Evolutionary conservation across 2,888 invertebrate species (phyloP).

Genomic region (Ypsolopha sequella): DNA sequence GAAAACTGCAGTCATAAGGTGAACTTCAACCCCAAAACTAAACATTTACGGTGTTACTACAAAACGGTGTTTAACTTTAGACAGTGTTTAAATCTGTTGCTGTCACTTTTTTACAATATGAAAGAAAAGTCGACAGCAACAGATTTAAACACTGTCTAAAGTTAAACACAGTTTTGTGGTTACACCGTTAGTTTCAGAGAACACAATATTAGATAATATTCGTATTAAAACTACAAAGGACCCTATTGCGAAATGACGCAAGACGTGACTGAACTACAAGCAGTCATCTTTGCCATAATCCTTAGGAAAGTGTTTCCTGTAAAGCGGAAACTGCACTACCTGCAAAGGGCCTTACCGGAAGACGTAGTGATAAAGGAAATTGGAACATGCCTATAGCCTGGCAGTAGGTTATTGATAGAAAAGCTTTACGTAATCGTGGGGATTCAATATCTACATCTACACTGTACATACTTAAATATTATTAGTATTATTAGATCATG

Average conservation of each 20-base stretch:
- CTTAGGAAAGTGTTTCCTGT: conserved; percentile 9
- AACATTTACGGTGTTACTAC: too few species aligned
- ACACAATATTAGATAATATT: background rate
- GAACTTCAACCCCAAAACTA: too few species aligned
- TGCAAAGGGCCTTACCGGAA: conserved; percentile 7
- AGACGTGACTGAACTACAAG: background rate
- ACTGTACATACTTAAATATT: too few species aligned
- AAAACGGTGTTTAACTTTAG: too few species aligned
- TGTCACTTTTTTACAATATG: too few species aligned
- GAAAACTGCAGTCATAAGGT: too few species aligned
- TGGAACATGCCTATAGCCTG: conserved; percentile 18
- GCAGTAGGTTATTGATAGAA: conserved; percentile 7
- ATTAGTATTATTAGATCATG: too few species aligned
- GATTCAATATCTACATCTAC: background rate
- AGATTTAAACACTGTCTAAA: too few species aligned
- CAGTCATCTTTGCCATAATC: conserved; percentile 2
- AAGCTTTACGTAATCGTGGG: conserved; percentile 1
- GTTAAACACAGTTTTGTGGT: too few species aligned
- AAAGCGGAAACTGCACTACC: conserved; percentile 4
- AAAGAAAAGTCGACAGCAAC: too few species aligned
- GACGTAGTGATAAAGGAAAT: conserved; percentile 15
- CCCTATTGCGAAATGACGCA: background rate
- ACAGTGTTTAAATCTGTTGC: too few species aligned
- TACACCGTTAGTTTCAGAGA: too few species aligned
- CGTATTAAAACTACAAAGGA: background rate